Evolutionary conservation across 1,140 invertebrate genomes (phyloP).

Genomic region (Cyphomyrmex costatus): DNA sequence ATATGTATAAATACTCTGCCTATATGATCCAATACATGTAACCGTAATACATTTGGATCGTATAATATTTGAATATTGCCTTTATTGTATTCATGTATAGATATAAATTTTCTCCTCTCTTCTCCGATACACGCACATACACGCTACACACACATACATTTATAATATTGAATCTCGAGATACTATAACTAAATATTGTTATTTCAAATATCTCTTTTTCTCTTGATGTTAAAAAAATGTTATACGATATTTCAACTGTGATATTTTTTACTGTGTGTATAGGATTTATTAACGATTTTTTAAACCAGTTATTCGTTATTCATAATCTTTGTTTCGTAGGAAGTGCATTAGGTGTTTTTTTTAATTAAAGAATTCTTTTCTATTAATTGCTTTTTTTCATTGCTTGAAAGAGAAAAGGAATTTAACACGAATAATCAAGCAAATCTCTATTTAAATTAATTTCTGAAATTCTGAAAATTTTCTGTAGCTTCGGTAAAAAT

Average conservation of each 20-base stretch:
- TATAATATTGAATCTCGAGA: background rate
- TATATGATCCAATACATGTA: background rate
- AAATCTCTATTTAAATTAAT: constrained; percentile 6
- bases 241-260: background rate
- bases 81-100: constrained; percentile 1
- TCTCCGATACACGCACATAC: background rate
- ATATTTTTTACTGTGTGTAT: background rate
- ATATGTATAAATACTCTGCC: background rate
- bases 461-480: constrained; percentile 19
- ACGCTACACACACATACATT: background rate
- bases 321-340: background rate
- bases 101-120: background rate
- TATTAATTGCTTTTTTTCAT: constrained; percentile 9
- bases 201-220: constrained; percentile 21
- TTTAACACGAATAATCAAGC: constrained; percentile 3
- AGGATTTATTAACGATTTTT: constrained; percentile 4
- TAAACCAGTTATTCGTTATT: background rate
- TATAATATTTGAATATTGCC: background rate
- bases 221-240: constrained; percentile 8
- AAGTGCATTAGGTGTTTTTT: background rate
- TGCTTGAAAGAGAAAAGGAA: background rate
- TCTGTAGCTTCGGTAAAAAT: background rate
- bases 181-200: constrained; percentile 19
- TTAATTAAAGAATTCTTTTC: background rate
- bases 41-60: background rate